A percentile compares a stretch with the other conserved stretches of the same genome.
Evolutionary conservation across 2,888 invertebrate genomes (phyloP).

Genomic region (Caenorhabditis afra): DNA sequence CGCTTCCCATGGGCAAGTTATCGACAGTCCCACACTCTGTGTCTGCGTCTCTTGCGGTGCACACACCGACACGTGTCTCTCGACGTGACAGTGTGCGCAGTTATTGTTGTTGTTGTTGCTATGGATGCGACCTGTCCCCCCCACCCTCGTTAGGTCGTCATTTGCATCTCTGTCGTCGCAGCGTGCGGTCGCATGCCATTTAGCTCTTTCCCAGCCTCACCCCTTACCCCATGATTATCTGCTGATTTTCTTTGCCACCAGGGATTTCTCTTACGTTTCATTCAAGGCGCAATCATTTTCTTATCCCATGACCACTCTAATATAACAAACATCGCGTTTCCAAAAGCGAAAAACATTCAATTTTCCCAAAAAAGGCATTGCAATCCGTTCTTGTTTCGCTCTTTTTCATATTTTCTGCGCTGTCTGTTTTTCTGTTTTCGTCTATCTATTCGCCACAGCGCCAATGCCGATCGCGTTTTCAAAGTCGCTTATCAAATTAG

Average conservation of each 20-base stretch:
- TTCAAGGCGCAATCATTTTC: neutral
- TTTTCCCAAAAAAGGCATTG: neutral
- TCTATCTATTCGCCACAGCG: too few species aligned
- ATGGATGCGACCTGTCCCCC: too few species aligned
- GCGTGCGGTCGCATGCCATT: neutral
- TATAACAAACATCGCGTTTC: slow-evolving; percentile 5
- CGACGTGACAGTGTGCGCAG: too few species aligned
- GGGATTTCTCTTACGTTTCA: neutral
- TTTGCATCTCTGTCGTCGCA: neutral
- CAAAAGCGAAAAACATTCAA: neutral
- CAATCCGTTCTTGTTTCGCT: neutral
- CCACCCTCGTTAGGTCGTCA: too few species aligned
- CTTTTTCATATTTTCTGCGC: too few species aligned
- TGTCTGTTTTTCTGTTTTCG: too few species aligned
- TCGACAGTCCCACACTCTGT: too few species aligned
- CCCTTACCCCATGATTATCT: neutral
- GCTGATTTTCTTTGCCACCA: neutral
- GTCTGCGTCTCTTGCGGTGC: too few species aligned
- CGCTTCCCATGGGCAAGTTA: too few species aligned
- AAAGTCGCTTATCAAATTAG: slow-evolving; percentile 26
- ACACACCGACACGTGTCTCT: too few species aligned
- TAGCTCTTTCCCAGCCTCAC: neutral
- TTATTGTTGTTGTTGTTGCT: too few species aligned
- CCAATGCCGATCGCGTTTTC: too few species aligned
- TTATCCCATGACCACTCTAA: slow-evolving; percentile 1